Base-by-base conservation (phyloP, 1,140 invertebrate genomes). In the Drosophila murphyi region DNA sequence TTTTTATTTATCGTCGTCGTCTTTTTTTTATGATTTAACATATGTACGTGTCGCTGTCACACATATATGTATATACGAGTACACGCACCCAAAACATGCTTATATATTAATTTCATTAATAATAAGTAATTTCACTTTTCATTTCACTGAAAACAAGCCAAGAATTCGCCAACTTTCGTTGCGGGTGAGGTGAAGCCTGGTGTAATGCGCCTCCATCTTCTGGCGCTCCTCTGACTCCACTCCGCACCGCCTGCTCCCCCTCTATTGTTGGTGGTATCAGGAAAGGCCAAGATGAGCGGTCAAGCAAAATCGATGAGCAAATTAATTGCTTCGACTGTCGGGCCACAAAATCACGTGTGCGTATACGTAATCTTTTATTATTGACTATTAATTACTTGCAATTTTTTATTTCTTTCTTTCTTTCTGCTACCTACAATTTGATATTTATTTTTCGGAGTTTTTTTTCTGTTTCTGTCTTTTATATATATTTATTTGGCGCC, bases 101-200 rank as follows among this genome's bases (percentile, higher is more conserved):
- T 89, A 85, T 88, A 87, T 88, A 88, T 88, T 88, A 88, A 88
- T 88, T 88, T 88, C 85, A 88, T 88, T 88, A 88, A 89, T 88
- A 88, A 88, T 88, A 87, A 87, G 82, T 87, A 88, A 88, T 88
- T 88, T 88, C 85, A 88, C 85, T 88, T 88, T 88, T 88, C 85
- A 88, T 88, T 87, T 87, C 85, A 77, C 83, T 83, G 72, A 55
- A 68, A 57, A 60, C 70, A 39, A 57, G 64, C 61, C 48, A 74
- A 88, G 82, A 87, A 88, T 89, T 73, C 77, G 72, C 73, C 78
- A 88, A 88, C 85, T 88, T 88, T 88, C 85, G 80, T 88, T 88
- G 83, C 83, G 83, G 83, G 83, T 87, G 82, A 88, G 55, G 83
- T 43, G 39, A 43, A 43, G 39, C n/a, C 2, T 48, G 20, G 20